Percentiles rank a stretch among this genome's conserved stretches.
Conservation (phyloP, 1,140 invertebrate genomes). For the Oedothorax gibbosus region DNA sequence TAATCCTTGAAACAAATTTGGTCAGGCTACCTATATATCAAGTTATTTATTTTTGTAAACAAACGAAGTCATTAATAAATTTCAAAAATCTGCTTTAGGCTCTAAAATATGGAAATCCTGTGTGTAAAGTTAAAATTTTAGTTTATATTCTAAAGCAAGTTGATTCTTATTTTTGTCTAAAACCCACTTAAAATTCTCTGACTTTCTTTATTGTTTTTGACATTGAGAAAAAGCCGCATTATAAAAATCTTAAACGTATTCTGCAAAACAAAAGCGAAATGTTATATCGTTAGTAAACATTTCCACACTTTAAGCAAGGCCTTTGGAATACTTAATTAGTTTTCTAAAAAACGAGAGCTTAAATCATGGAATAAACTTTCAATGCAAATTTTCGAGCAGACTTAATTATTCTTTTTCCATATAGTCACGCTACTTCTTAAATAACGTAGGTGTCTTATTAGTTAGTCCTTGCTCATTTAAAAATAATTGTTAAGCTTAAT, state of each 20-base stretch:
- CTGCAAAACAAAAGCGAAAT: not conserved
- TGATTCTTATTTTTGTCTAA: not conserved
- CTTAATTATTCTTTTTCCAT: not conserved
- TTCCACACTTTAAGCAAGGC: not conserved
- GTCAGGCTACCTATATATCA: too few species aligned
- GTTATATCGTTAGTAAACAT: conserved; percentile 4
- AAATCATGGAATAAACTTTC: not conserved
- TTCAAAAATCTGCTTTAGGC: too few species aligned
- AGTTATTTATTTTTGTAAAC: too few species aligned
- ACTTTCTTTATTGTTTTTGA: not conserved
- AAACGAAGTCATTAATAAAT: too few species aligned
- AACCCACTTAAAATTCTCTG: not conserved
- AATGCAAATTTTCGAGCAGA: conserved; percentile 16
- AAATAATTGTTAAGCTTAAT: too few species aligned
- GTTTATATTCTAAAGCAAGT: too few species aligned
- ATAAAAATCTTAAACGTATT: not conserved
- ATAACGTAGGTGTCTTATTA: too few species aligned
- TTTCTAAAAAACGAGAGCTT: conserved; percentile 12
- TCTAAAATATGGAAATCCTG: too few species aligned
- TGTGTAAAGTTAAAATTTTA: too few species aligned
- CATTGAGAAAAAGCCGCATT: not conserved
- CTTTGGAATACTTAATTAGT: conserved; percentile 5
- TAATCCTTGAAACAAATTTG: too few species aligned
- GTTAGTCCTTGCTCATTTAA: too few species aligned
- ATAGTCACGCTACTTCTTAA: not conserved